A percentile compares a stretch with the other conserved stretches of the same genome.
Evolutionary conservation across 2,888 invertebrate species (phyloP).

Genomic region (Tillus elongatus): DNA sequence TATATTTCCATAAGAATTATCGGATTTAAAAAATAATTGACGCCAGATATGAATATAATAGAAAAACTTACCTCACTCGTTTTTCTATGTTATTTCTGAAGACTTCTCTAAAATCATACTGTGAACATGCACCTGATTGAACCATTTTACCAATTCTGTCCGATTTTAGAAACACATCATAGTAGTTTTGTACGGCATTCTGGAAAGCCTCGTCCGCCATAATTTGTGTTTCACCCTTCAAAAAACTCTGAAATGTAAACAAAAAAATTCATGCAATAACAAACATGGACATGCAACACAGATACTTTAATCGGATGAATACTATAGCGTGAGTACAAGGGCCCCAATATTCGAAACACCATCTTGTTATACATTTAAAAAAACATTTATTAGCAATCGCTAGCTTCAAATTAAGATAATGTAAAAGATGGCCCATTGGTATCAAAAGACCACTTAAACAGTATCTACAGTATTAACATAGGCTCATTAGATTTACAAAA

Average conservation of each 20-base stretch:
- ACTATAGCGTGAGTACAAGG: too few species aligned
- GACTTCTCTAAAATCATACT: constrained; percentile 97
- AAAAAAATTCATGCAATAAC: neutral
- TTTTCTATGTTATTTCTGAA: constrained; percentile 98
- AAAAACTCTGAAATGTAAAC: constrained; percentile 60
- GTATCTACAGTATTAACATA: too few species aligned
- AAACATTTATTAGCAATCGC: constrained; percentile 1
- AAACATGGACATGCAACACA: too few species aligned
- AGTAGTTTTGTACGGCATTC: constrained; percentile 94
- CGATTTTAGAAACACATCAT: constrained; percentile 92
- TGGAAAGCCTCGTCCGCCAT: constrained; percentile 97
- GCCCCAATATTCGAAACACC: neutral
- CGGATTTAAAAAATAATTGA: too few species aligned
- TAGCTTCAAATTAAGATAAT: neutral
- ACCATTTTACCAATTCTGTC: constrained; percentile 96
- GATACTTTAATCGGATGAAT: too few species aligned
- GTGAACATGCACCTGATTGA: constrained; percentile 94
- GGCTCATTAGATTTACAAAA: too few species aligned
- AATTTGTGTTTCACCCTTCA: constrained; percentile 98
- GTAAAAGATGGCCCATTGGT: too few species aligned
- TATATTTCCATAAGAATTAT: too few species aligned
- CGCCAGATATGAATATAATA: too few species aligned
- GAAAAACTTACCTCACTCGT: constrained; percentile 65
- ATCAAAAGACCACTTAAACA: too few species aligned
- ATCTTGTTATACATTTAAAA: constrained; percentile 2